Evolutionary conservation across 2,113 vertebrate genomes (phyloP).

Genomic region (Pseudonaja textilis): DNA sequence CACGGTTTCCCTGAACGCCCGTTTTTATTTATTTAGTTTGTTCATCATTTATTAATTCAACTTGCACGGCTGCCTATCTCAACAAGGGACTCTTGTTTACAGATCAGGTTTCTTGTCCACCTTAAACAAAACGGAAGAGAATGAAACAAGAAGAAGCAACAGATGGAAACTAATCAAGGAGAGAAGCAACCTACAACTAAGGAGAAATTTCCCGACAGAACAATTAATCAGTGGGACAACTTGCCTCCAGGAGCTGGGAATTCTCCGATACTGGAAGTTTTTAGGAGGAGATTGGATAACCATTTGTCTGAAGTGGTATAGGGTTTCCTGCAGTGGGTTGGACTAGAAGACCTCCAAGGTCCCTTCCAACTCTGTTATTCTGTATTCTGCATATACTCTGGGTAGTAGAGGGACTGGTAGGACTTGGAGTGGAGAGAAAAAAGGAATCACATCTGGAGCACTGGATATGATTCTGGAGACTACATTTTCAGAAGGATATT

Average conservation of each 20-base stretch:
- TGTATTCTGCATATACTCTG: background rate
- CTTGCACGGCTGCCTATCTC: background rate
- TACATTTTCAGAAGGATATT: background rate
- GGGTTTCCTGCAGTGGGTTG: background rate
- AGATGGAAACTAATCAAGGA: too few relatives aligned
- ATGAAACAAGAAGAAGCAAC: background rate
- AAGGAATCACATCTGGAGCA: background rate
- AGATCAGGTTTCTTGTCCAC: background rate
- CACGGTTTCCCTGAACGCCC: background rate
- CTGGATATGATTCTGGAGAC: background rate
- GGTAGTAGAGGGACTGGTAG: background rate
- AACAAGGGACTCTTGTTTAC: background rate
- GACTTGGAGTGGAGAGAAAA: background rate
- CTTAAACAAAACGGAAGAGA: background rate
- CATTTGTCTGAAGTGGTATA: background rate
- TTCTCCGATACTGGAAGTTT: background rate
- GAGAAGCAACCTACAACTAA: too few relatives aligned
- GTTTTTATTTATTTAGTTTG: background rate
- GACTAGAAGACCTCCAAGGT: background rate
- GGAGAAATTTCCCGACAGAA: background rate
- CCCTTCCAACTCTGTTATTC: background rate
- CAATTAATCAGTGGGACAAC: background rate
- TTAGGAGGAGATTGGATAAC: background rate
- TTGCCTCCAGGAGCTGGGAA: background rate
- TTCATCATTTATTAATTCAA: background rate